Base-by-base conservation (phyloP, 1,140 invertebrate genomes). In the Macrosteles quadrilineatus region DNA sequence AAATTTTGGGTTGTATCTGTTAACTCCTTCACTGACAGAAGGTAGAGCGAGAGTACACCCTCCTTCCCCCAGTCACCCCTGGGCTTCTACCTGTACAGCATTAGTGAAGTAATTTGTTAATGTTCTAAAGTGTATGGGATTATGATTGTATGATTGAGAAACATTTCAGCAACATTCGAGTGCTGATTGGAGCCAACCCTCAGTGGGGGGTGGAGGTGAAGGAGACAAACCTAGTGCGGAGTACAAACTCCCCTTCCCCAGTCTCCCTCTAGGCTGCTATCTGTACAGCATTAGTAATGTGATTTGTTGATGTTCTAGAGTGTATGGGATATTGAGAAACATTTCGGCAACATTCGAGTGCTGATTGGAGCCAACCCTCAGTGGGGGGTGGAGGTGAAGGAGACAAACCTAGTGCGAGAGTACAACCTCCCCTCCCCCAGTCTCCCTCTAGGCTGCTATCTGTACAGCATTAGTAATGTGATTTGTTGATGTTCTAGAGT, bases 321-420 rank as follows among this genome's bases (percentile, higher is more conserved):
- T 30, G 40, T 68, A 40, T 69, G 70, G 67, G 70, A 71, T 2
- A 45, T 72, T 27, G 71, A 73, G 4, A 62, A 73, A 23, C 64
- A 70, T 1, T 36, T 73, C 43, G 63, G 65, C 14, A 76, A 75
- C 64, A n/a, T 76, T 1, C 72, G 72, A 67, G 53, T 76, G 0
- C 43, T 76, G n/a, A 68, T 76, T 27, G 23, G 64, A 55, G 43
- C 50, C 11, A 76, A 76, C 64, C 74, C 71, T 29, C 69, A 73
- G 43, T 74, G 71, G 70, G 73, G 70, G n/a, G 36, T 76, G 2
- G 36, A 67, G 50, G 47, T 73, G 12, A 59, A 62, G 47, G 40
- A 14, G 66, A 74, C 40, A 36, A 36, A 36, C 32, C 4, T 6
- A 36, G 32, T 36, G 32, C 32, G 32, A 57, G 64, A 30, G 63